Evolutionary conservation across 2,888 invertebrate species (phyloP).

Genomic region (Xestobium rufovillosum): DNA sequence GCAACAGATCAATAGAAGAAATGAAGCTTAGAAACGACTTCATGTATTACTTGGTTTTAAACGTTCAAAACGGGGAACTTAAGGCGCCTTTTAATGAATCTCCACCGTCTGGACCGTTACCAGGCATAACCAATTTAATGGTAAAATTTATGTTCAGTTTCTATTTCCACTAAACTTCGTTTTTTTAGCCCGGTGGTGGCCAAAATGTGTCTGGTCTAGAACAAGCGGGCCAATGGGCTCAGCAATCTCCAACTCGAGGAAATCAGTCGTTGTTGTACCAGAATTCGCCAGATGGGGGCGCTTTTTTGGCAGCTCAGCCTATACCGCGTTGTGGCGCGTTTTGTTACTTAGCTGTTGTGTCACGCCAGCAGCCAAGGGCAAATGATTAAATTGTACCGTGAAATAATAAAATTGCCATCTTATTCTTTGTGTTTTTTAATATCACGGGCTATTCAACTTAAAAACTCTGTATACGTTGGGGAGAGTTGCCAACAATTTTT

Average conservation of each 20-base stretch:
- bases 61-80: constrained; percentile 44
- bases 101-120: constrained; percentile 44
- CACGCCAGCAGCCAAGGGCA: constrained; percentile 28
- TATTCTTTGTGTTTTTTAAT: no score
- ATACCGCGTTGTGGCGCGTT: constrained; percentile 52
- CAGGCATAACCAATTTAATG: constrained; percentile 42
- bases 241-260: constrained; percentile 10
- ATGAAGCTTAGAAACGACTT: constrained; percentile 49
- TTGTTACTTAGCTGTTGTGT: constrained; percentile 50
- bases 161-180: constrained; percentile 4
- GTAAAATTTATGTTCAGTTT: no score
- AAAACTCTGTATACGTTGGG: no score
- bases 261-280: constrained; percentile 40
- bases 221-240: background rate
- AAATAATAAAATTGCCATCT: constrained; percentile 8
- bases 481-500: no score
- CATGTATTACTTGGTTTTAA: constrained; percentile 46
- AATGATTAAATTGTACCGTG: constrained; percentile 10
- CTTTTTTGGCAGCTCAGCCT: constrained; percentile 50
- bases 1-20: constrained; percentile 44
- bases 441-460: no score
- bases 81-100: constrained; percentile 45
- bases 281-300: constrained; percentile 51
- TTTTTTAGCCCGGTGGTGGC: constrained; percentile 37
- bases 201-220: constrained; percentile 5